Conservation (phyloP, 1,140 invertebrate species). For the Caerostris extrusa region DNA sequence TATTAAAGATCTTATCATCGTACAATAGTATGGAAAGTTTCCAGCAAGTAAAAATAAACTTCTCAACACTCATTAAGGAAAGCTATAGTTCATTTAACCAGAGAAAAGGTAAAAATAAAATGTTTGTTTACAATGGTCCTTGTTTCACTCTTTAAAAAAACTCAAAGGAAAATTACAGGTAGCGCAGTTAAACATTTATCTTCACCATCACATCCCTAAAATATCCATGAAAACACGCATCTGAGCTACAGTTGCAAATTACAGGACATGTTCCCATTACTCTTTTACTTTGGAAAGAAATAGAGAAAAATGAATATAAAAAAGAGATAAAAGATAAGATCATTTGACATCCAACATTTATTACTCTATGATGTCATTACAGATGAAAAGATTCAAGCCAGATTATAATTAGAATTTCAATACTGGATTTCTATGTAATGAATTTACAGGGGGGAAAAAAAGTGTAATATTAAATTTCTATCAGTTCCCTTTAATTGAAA, state of each 20-base stretch:
- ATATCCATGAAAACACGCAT: not conserved
- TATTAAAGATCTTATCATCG: no score
- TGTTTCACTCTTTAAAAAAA: not conserved
- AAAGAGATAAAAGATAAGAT: slow-evolving; percentile 7
- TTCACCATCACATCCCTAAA: not conserved
- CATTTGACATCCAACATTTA: not conserved
- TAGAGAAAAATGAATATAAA: not conserved
- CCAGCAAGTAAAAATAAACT: not conserved
- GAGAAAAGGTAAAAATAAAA: not conserved
- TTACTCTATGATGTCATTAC: not conserved
- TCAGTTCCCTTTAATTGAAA: no score
- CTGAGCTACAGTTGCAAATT: not conserved
- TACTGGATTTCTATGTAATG: not conserved
- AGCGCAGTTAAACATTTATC: not conserved
- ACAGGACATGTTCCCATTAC: not conserved
- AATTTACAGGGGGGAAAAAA: not conserved
- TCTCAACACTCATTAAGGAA: not conserved
- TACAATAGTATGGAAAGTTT: no score
- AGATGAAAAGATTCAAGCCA: not conserved
- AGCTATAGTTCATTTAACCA: not conserved
- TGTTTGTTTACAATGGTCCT: not conserved
- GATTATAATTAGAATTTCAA: not conserved
- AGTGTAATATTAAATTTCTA: no score
- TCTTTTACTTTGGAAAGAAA: not conserved
- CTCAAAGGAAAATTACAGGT: not conserved